Conservation (phyloP, 2,888 invertebrate species). For the Chrysodeixis includens region DNA sequence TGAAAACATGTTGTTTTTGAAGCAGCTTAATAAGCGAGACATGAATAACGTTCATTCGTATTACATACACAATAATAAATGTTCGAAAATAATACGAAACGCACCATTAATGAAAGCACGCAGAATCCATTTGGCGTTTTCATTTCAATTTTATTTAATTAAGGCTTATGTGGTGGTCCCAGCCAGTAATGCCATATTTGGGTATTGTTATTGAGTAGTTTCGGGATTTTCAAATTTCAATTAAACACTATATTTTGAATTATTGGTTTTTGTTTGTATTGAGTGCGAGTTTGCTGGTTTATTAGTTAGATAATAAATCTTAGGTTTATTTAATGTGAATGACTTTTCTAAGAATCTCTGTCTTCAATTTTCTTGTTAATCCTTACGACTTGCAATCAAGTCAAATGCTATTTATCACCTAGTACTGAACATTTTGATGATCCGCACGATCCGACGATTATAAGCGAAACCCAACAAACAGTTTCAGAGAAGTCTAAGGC, state of each 20-base stretch:
- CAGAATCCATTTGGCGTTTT: conserved; percentile 88
- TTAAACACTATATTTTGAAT: conserved; percentile 53
- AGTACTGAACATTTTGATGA: no score
- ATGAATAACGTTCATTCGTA: conserved; percentile 84
- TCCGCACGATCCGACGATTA: no score
- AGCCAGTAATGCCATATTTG: conserved; percentile 67
- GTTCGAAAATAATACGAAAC: conserved; percentile 86
- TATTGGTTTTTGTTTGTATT: conserved; percentile 35
- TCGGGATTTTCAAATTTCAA: conserved; percentile 61
- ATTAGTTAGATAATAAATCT: not conserved
- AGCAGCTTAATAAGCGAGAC: conserved; percentile 86
- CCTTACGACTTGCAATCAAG: no score
- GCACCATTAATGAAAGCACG: conserved; percentile 87
- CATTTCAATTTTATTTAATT: conserved; percentile 89
- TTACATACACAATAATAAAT: conserved; percentile 85
- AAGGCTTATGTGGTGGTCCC: conserved; percentile 80
- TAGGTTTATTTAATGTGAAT: not conserved
- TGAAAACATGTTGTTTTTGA: conserved; percentile 88
- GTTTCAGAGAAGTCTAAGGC: no score
- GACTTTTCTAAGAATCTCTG: no score
- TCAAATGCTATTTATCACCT: no score
- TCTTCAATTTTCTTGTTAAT: no score
- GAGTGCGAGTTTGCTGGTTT: not conserved
- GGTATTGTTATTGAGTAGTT: conserved; percentile 66
- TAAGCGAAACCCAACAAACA: no score